A percentile compares a stretch with the other conserved stretches of the same genome.
These are phyloP conservation scores for Carlito syrichta DNA, from an alignment of 2,113 vertebrate species.

Conservation along the genomic window DNA sequence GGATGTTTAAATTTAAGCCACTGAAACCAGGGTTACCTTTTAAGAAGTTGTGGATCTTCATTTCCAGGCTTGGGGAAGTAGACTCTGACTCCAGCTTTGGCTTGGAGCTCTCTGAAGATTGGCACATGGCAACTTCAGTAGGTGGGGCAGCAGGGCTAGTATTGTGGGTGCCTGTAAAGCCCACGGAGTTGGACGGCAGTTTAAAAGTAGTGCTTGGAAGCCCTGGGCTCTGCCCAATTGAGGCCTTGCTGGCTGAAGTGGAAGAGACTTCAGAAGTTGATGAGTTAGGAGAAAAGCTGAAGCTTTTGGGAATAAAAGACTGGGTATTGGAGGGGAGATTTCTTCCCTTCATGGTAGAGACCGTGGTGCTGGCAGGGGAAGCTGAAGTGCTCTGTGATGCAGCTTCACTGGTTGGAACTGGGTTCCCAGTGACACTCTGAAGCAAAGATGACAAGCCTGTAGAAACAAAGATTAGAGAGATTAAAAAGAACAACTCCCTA, in stretches of 20 bases:
- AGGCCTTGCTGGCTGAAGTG: constrained; percentile 84
- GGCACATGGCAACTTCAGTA: constrained; percentile 79
- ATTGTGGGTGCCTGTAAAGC: constrained; percentile 77
- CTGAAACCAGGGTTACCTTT: constrained; percentile 97
- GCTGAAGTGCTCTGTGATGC: constrained; percentile 78
- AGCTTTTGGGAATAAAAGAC: constrained; percentile 80
- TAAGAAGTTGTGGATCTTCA: constrained; percentile 98
- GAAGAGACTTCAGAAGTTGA: constrained; percentile 86
- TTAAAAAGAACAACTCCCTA: constrained; percentile 53
- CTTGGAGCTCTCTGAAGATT: constrained; percentile 79
- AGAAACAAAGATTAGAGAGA: constrained; percentile 55
- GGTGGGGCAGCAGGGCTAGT: constrained; percentile 76
- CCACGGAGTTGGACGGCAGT: constrained; percentile 78
- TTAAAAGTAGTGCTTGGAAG: constrained; percentile 81
- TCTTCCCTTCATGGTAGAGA: constrained; percentile 78
- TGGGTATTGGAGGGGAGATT: constrained; percentile 70
- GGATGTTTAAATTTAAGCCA: constrained; percentile 90
- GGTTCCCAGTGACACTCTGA: constrained; percentile 90
- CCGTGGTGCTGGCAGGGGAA: constrained; percentile 70
- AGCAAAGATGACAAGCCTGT: constrained; percentile 94
- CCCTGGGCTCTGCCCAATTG: constrained; percentile 74
- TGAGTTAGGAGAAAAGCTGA: constrained; percentile 83
- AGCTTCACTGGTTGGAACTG: constrained; percentile 75
- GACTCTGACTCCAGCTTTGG: constrained; percentile 82
- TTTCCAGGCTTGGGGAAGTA: constrained; percentile 92